phyloP scores from a whole-genome alignment of 2,797 vertebrate species.

The Euphonia xanthogaster region DNA sequence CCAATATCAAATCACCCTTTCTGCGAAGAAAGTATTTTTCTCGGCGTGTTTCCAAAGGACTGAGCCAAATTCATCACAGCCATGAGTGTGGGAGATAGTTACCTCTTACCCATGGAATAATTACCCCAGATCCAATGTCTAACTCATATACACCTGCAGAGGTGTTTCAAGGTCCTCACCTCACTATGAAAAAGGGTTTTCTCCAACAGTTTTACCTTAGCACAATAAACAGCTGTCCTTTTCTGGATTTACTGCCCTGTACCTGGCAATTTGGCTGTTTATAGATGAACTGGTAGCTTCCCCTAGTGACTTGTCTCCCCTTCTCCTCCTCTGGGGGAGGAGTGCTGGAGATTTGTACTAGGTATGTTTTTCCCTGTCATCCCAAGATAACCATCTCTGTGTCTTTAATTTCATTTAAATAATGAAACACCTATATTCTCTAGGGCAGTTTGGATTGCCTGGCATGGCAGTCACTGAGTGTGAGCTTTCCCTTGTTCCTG shows the following conservation, averaged over 20 bases:
- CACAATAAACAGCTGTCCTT: too few species aligned
- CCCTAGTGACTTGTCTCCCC: not conserved
- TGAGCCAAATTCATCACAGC: not conserved
- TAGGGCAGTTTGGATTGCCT: not conserved
- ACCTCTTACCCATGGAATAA: not conserved
- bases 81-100: rapidly evolving
- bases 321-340: not conserved
- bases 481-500: not conserved
- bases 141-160: not conserved
- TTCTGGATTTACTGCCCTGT: rapidly evolving
- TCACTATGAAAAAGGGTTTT: rapidly evolving
- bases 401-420: not conserved
- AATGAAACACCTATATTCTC: not conserved
- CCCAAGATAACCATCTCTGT: rapidly evolving
- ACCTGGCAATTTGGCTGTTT: rapidly evolving
- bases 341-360: rapidly evolving
- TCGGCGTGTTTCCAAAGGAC: not conserved
- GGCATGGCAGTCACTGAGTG: not conserved
- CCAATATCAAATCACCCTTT: not conserved
- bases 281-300: not conserved
- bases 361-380: not conserved
- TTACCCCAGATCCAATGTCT: not conserved
- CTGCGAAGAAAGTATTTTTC: not conserved
- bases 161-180: not conserved
- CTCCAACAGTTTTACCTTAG: not conserved